Base-by-base conservation (phyloP, 2,888 invertebrate species). In the Philereme transversata region DNA sequence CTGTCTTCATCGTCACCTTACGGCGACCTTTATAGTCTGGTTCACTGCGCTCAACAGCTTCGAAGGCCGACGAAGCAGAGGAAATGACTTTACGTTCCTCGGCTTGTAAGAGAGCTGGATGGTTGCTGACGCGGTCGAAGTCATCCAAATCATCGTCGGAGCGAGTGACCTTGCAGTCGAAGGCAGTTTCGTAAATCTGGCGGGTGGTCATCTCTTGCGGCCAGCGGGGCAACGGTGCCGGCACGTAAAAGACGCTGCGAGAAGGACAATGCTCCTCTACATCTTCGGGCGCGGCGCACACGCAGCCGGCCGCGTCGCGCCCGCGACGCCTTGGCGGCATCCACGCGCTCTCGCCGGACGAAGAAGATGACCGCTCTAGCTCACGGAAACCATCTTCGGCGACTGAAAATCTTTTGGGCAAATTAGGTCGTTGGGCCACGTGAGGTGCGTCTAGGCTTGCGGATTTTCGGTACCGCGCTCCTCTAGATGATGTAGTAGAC, bases 151-250 rank as follows among this genome's bases (percentile, higher is more conserved):
- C 96, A 83, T 96, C 95, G 74, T 96, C 95, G 6, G 97, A 97
- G 69, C 96, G 95, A 79, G 95, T 95, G 77, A 97, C 95, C 87
- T 96, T 96, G 86, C 97, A 97, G 87, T 97, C 97, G 86, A 97
- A 97, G 61, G 97, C 97, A 59, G 97, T 97, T 88, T 97, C 97
- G 85, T 97, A 97, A 58, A 97, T 94, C 87, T 96, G 96, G 77
- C 96, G 94, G 84, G 93, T 90, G 73, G 93, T 93, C 90, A 93
- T 93, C 78, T 93, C 94, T 88, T 88, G 91, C 79, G 93, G 91
- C 87, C 93, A 95, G 84, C 95, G 93, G 76, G 94, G 94, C 83
- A 95, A 91, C 70, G 94, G 94, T 77, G 95, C 94, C 78, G 95
- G 95, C 82, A 95, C 95, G 86, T 94, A 94, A 88, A 94, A 94